These are phyloP conservation scores for Carassius carassius DNA, from an alignment of 2,113 vertebrate genomes.

Conservation along the genomic window DNA sequence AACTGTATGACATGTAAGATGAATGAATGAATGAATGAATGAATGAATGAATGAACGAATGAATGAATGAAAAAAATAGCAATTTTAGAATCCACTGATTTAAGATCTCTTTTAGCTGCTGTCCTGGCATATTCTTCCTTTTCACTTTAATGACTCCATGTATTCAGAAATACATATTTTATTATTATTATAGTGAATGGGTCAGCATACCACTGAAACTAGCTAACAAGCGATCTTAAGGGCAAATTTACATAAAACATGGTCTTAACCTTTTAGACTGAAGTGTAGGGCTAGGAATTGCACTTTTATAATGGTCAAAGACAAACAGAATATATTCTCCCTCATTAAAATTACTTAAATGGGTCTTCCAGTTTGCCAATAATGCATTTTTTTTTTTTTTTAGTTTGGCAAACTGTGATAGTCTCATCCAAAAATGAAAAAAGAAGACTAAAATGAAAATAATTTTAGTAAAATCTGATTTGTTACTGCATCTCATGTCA, in stretches of 20 bases:
- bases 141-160: conserved; percentile 8
- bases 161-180: not conserved
- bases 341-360: conserved; percentile 8
- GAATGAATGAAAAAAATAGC: no score
- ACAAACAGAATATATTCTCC: not conserved
- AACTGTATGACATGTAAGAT: no score
- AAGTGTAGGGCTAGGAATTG: conserved; percentile 2
- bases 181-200: conserved; percentile 7
- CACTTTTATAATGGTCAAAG: conserved; percentile 2
- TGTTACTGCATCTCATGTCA: not conserved
- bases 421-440: not conserved
- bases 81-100: not conserved
- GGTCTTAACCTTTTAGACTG: conserved; percentile 15
- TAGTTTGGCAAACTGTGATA: not conserved
- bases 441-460: not conserved
- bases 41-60: no score
- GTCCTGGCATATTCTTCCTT: not conserved
- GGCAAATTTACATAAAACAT: conserved; percentile 28
- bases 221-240: conserved; percentile 25
- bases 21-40: no score
- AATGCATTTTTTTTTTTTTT: not conserved
- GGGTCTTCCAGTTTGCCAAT: not conserved
- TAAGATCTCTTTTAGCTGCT: not conserved
- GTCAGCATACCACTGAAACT: not conserved
- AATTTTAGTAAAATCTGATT: not conserved